These are phyloP conservation scores for Syngnathus rostellatus DNA, from an alignment of 2,797 vertebrate genomes.

Conservation along the genomic window DNA sequence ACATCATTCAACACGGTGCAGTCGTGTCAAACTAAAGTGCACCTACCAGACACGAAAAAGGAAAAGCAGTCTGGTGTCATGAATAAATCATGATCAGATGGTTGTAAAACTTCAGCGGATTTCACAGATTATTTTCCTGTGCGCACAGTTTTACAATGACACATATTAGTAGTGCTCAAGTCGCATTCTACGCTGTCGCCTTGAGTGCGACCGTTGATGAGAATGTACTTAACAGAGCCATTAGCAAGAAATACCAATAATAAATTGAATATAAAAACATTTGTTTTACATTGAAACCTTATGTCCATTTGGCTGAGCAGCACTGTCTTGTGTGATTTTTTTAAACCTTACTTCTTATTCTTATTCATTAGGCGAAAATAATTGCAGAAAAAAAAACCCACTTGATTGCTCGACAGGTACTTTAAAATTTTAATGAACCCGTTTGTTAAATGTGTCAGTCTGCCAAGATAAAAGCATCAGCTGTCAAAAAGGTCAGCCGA, in stretches of 20 bases:
- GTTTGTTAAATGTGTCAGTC: neutral
- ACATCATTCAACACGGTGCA: constrained; percentile 7
- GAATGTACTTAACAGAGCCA: neutral
- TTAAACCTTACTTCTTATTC: neutral
- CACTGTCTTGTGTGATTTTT: neutral
- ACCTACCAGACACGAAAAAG: constrained; percentile 26
- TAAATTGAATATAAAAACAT: neutral
- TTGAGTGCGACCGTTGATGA: neutral
- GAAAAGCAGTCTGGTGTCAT: constrained; percentile 36
- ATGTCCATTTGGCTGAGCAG: too few species aligned
- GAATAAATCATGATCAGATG: constrained; percentile 45
- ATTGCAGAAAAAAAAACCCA: neutral
- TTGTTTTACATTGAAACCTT: too few species aligned
- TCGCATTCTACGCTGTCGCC: neutral
- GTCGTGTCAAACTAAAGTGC: constrained; percentile 31
- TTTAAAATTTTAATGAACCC: neutral
- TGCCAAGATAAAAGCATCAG: neutral
- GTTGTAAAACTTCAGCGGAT: constrained; percentile 17
- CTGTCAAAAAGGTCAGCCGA: constrained; percentile 32
- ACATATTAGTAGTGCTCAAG: neutral
- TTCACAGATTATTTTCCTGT: constrained; percentile 20
- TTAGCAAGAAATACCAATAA: neutral
- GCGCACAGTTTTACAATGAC: neutral
- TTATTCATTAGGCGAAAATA: neutral
- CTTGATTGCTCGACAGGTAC: neutral